Percentiles rank a stretch among this genome's conserved stretches.
These are phyloP conservation scores for Pseudopodoces humilis DNA, from an alignment of 2,113 vertebrate genomes.

Conservation along the genomic window DNA sequence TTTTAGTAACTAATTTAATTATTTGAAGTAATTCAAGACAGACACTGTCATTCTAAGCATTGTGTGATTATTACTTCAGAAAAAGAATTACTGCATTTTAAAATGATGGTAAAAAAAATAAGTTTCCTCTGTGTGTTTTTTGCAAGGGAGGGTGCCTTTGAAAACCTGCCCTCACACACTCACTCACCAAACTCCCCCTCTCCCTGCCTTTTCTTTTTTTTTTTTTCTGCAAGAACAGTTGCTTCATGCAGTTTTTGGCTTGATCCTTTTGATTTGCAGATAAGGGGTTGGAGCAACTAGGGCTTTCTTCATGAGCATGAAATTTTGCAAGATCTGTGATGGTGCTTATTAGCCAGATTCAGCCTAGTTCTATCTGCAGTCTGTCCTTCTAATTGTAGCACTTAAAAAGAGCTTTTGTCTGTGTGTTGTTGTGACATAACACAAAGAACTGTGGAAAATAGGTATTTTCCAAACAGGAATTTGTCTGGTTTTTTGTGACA, in stretches of 20 bases:
- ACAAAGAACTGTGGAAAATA: neutral
- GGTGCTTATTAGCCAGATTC: neutral
- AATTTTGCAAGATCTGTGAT: neutral
- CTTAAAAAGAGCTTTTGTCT: neutral
- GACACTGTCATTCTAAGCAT: neutral
- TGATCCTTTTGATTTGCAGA: neutral
- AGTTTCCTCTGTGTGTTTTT: neutral
- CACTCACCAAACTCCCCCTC: rapidly evolving
- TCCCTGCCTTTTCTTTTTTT: rapidly evolving
- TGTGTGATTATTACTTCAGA: neutral
- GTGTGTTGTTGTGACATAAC: neutral
- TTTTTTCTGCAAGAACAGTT: neutral
- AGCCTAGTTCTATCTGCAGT: neutral
- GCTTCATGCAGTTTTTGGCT: neutral
- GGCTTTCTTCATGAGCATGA: neutral
- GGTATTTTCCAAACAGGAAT: neutral
- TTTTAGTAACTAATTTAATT: conserved; percentile 15
- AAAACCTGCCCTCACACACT: neutral
- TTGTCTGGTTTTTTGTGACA: neutral
- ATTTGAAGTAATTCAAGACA: neutral
- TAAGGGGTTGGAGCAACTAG: neutral
- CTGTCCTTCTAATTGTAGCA: neutral
- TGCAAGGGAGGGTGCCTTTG: neutral
- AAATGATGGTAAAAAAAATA: neutral
- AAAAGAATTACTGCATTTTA: neutral